These are phyloP conservation scores for Charanyca ferruginea DNA, from an alignment of 2,888 invertebrate genomes.

Conservation along the genomic window DNA sequence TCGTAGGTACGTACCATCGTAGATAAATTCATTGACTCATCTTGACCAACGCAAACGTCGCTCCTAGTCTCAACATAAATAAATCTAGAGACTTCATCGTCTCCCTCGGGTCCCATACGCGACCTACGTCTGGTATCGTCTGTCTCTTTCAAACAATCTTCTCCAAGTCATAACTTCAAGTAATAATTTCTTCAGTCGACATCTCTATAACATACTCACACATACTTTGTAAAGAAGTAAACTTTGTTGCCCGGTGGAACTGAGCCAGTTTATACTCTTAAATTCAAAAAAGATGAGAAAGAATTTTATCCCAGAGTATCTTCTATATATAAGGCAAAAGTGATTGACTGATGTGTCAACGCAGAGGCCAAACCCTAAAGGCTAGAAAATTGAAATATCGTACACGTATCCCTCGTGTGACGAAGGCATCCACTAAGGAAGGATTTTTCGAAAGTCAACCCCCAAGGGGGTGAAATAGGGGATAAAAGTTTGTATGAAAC, in stretches of 20 bases:
- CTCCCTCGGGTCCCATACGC: slow-evolving; percentile 11
- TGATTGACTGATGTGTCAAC: too few species aligned
- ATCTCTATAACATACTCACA: slow-evolving; percentile 17
- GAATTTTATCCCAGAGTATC: background rate
- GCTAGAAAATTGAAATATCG: too few species aligned
- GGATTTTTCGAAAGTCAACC: too few species aligned
- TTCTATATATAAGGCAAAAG: too few species aligned
- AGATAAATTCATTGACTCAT: too few species aligned
- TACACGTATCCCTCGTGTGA: too few species aligned
- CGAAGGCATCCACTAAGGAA: too few species aligned
- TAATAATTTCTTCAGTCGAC: slow-evolving; percentile 15
- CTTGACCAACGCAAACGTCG: too few species aligned
- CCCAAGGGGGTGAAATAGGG: too few species aligned
- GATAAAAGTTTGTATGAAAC: too few species aligned
- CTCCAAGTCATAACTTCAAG: slow-evolving; percentile 31
- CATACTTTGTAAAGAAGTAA: slow-evolving; percentile 23
- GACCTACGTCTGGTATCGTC: slow-evolving; percentile 24
- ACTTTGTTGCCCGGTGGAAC: slow-evolving; percentile 9
- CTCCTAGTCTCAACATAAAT: slow-evolving; percentile 14
- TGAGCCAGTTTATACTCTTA: background rate
- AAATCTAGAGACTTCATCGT: slow-evolving; percentile 16
- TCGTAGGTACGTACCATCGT: too few species aligned
- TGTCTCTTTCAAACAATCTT: slow-evolving; percentile 19
- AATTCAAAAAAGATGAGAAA: slow-evolving; percentile 3
- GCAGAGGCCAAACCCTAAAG: too few species aligned